phyloP scores from a whole-genome alignment of 1,140 invertebrate species.

The Scaptomyza hsui region DNA sequence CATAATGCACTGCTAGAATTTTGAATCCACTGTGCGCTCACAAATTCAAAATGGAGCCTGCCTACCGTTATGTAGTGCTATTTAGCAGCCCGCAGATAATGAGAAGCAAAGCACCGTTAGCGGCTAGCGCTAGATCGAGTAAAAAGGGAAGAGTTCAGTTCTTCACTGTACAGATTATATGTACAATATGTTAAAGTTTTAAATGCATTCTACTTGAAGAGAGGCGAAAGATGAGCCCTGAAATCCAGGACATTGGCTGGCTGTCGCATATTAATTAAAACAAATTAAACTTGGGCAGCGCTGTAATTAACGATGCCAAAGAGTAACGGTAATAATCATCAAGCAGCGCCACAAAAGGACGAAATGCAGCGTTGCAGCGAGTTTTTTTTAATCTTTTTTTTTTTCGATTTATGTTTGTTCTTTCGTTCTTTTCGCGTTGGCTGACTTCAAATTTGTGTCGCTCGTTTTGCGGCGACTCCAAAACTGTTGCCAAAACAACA shows the following conservation, averaged over 20 bases:
- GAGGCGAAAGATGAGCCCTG: conserved; percentile 1
- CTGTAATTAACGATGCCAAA: conserved; percentile 71
- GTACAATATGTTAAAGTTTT: too few relatives aligned
- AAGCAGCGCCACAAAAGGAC: conserved; percentile 20
- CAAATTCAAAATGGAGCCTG: conserved; percentile 17
- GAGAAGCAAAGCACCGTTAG: background rate
- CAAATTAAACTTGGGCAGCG: conserved; percentile 60
- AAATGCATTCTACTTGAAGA: too few relatives aligned
- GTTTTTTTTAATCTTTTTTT: conserved; percentile 7
- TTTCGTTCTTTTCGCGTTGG: background rate
- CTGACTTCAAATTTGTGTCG: conserved; percentile 42
- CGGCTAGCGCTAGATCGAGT: background rate
- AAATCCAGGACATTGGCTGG: conserved; percentile 15
- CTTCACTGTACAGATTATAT: too few relatives aligned
- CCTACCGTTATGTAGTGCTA: conserved; percentile 12
- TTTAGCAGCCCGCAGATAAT: conserved; percentile 9
- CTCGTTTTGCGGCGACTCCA: conserved; percentile 48
- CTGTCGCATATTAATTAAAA: conserved; percentile 71
- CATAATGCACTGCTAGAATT: background rate
- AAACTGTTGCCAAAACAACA: conserved; percentile 62
- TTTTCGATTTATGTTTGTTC: background rate
- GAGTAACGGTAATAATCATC: conserved; percentile 65
- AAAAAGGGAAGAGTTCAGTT: too few relatives aligned
- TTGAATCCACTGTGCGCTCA: conserved; percentile 21
- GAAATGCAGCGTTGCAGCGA: conserved; percentile 27